phyloP scores from a whole-genome alignment of 35 echinoderm and acorn worm genomes.

The Eucidaris tribuloides region DNA sequence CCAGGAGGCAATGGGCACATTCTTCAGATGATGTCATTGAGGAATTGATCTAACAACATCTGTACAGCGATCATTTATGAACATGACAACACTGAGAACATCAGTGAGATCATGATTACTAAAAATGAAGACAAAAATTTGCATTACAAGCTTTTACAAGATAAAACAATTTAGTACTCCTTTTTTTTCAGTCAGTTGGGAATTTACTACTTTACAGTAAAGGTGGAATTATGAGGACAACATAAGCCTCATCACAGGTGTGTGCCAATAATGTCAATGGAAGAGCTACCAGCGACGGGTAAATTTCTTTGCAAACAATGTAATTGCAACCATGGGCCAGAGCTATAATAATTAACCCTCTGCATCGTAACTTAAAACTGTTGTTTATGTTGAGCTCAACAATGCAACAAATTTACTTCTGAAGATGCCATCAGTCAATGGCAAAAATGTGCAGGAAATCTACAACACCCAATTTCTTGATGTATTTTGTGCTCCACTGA shows the following conservation, averaged over 20 bases:
- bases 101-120: too few species aligned
- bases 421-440: background rate
- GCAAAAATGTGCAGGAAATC: background rate
- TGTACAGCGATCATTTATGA: too few species aligned
- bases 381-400: background rate
- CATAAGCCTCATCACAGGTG: background rate
- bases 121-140: too few species aligned
- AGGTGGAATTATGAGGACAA: background rate
- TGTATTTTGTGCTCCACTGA: background rate
- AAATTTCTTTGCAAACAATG: background rate
- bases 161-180: too few species aligned
- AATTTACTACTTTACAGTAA: too few species aligned
- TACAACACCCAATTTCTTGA: too few species aligned
- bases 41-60: too few species aligned
- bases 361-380: background rate
- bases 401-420: constrained; percentile 4
- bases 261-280: background rate
- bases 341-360: background rate
- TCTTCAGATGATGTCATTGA: too few species aligned
- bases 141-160: too few species aligned
- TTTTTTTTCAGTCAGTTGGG: too few species aligned
- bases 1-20: too few species aligned
- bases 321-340: background rate
- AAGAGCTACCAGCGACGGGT: background rate
- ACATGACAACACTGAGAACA: too few species aligned